Evolutionary conservation across 1,140 invertebrate species (phyloP).

Genomic region (Camponotus floridanus): DNA sequence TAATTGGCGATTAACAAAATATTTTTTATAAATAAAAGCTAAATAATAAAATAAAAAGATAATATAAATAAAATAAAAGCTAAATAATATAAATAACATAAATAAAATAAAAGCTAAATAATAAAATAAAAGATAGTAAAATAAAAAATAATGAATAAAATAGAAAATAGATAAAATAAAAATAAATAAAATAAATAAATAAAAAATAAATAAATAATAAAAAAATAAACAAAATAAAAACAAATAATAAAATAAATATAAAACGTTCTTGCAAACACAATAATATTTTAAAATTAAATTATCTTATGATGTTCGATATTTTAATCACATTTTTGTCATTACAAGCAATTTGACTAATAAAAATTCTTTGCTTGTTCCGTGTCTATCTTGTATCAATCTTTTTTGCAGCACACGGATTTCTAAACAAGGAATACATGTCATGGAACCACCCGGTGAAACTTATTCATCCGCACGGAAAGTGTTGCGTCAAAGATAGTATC

Average conservation of each 20-base stretch:
- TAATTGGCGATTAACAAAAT: neutral
- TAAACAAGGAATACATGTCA: neutral
- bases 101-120: neutral
- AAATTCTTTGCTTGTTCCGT: neutral
- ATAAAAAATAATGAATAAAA: too few species aligned
- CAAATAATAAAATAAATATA: too few species aligned
- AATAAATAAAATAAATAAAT: too few species aligned
- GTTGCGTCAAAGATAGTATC: constrained; percentile 37
- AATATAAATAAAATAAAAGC: too few species aligned
- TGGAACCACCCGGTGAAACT: neutral
- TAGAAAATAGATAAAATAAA: too few species aligned
- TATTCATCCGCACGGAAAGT: constrained; percentile 42
- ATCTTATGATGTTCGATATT: neutral
- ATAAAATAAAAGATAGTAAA: too few species aligned
- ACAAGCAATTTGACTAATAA: neutral
- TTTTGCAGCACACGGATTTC: neutral
- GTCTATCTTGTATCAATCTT: neutral
- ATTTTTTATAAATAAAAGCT: neutral
- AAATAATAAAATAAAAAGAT: too few species aligned
- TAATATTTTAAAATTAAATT: neutral
- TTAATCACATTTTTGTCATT: neutral
- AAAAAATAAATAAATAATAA: too few species aligned
- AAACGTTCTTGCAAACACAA: neutral
- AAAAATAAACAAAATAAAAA: too few species aligned
- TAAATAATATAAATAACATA: too few species aligned